Evolutionary conservation across 2,888 invertebrate species (phyloP), one percentile per base, ranked within the genome.

Genomic region (Agrochola macilenta): DNA sequence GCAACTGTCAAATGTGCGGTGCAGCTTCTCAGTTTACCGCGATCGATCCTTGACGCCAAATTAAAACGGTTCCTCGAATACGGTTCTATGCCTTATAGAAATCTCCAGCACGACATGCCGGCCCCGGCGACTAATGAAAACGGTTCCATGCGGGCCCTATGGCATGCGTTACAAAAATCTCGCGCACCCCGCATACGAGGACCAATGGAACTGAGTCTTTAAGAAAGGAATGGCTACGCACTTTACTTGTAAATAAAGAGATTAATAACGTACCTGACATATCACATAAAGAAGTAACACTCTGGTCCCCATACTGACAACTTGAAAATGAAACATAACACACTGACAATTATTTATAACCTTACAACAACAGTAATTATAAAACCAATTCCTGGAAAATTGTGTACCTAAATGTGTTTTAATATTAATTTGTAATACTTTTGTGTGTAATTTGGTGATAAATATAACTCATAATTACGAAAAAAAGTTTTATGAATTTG

Each of bases 301-400:
- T 69, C 23, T 74, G 26, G 54, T 20, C 43, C 61, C 76, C 87
- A 87, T 87, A 69, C 30, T 84, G 78, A 12, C 23, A 0, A 39
- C 35, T 75, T 68, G 12, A 20, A 77, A 85, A 76, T 76, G 65
- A 58, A 17, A 20, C 3, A 5, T 12, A 43, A 35, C 26, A 52
- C 11, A 30, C 11, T 39, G 1, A 76, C 79, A 64, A 14, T 2
- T 5, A 73, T 87, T 80, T 86, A 87, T 87, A 86, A 86, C 66
- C 65, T 66, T 2, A 5, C 20, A 57, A 74, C 39, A 58, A 35
- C 7, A 8, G 12, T 23, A 5, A 69, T 83, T 73, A 35, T 65
- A 60, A 57, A 74, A 76, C 14, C 12, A 39, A 74, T 81, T 77
- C 54, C n/a, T 5, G 17, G 85, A 61, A 69, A 60, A 39, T 43